A percentile compares a stretch with the other conserved stretches of the same genome.
Evolutionary conservation across 2,113 vertebrate genomes (phyloP).

Genomic region (Antidorcas marsupialis): DNA sequence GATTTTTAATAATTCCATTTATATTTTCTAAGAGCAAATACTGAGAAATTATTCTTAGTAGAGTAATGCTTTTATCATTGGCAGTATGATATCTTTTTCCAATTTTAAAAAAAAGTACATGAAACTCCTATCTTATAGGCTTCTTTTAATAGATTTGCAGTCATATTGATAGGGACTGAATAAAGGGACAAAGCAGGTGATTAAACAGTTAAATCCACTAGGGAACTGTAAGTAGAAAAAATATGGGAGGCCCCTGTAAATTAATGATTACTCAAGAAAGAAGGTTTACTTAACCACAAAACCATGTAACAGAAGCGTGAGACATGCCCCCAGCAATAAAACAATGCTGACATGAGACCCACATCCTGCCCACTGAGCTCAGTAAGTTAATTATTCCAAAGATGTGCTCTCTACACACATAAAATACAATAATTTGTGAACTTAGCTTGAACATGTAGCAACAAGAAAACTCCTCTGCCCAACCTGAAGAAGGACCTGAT

Average conservation of each 20-base stretch:
- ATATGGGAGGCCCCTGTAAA: neutral
- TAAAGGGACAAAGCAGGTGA: neutral
- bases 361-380: neutral
- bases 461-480: neutral
- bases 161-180: neutral
- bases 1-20: neutral
- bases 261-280: neutral
- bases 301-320: neutral
- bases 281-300: neutral
- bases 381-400: neutral
- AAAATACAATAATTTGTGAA: neutral
- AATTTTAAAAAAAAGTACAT: neutral
- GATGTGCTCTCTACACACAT: neutral
- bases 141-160: neutral
- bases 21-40: neutral
- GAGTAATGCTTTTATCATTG: neutral
- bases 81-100: neutral
- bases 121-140: neutral
- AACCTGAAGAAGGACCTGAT: neutral
- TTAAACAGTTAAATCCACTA: neutral
- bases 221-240: neutral
- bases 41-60: neutral
- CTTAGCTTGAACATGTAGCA: neutral
- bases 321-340: neutral
- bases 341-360: neutral